Evolutionary conservation across 2,797 vertebrate species (phyloP), one percentile per base, ranked within the genome.

Genomic region (Microchirus variegatus): DNA sequence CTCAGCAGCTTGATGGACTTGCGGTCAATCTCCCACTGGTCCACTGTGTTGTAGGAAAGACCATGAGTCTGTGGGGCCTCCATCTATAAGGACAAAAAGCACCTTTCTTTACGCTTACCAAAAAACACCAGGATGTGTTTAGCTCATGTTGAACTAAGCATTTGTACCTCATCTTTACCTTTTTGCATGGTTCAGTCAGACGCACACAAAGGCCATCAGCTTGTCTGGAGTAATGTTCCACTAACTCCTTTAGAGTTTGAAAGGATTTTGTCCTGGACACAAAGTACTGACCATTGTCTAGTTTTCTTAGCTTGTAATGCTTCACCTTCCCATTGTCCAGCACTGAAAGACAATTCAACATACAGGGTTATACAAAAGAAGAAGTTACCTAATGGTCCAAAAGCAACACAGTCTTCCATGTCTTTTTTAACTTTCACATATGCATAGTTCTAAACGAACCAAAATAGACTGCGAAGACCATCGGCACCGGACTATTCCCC

Each of bases 11-110:
- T 85, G 61, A 99, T 68, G 48, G 96, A 98, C 1, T 35, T 86
- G 42, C 96, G 91, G 15, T 95, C 84, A 49, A 99, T 99, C 84
- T 99, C 97, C 97, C 97, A 99, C 0, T 95, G 93, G 90, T 99
- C 97, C 35, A 78, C 95, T 0, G 97, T 99, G 90, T 98, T 92
- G 79, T 98, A 97, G 0, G 95, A 97, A 72, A 99, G 89, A 57
- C 96, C 96, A 38, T 81, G 42, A 2, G 93, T 94, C 67, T 90
- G 89, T 3, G 94, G 94, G 15, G 82, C 91, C 67, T 90, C 85
- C 19, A 87, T 64, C 93, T 94, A 44, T 51, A 72, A 7, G 31
- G 1, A 59, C 10, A 44, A 11, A 14, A 55, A 51, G 5, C 3
- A 17, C 7, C n/a, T 7, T 17, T 18, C 3, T 14, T 42, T 4